Evolutionary conservation across 2,888 invertebrate species (phyloP).

Genomic region (Calliopum simillimum): DNA sequence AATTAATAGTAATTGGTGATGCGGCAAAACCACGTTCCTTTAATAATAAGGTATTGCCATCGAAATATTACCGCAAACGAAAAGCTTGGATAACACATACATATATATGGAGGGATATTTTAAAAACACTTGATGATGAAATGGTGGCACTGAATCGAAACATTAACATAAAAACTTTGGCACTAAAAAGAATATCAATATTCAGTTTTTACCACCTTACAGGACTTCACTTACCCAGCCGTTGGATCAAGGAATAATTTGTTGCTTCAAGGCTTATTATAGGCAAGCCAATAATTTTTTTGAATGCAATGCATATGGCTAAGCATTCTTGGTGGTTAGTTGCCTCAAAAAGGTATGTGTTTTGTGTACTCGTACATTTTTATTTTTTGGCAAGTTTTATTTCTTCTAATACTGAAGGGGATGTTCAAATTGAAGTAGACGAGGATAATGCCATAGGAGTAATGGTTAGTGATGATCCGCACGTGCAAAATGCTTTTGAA

Average conservation of each 20-base stretch:
- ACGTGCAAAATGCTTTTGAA: constrained; percentile 28
- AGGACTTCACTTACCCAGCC: constrained; percentile 41
- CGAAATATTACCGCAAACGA: constrained; percentile 39
- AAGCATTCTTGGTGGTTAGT: constrained; percentile 41
- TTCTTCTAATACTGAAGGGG: not conserved
- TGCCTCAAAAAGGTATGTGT: constrained; percentile 41
- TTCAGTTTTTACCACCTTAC: constrained; percentile 42
- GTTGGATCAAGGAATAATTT: constrained; percentile 43
- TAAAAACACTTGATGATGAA: constrained; percentile 41
- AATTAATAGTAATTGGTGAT: constrained; percentile 43
- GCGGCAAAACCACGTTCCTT: constrained; percentile 39
- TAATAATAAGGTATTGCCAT: constrained; percentile 39
- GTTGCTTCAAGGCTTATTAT: constrained; percentile 40
- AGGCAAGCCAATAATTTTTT: constrained; percentile 39
- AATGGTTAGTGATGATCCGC: constrained; percentile 21
- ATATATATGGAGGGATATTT: constrained; percentile 40
- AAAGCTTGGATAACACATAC: constrained; percentile 44
- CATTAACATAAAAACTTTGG: constrained; percentile 41
- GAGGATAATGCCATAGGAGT: constrained; percentile 17
- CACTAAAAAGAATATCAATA: constrained; percentile 37
- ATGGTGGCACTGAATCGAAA: constrained; percentile 41
- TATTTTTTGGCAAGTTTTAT: constrained; percentile 20
- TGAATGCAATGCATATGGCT: constrained; percentile 36
- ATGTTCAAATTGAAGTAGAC: not conserved
- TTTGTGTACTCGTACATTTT: not conserved